These are phyloP conservation scores for Equus quagga DNA, from an alignment of 2,113 vertebrate genomes.

Conservation along the genomic window DNA sequence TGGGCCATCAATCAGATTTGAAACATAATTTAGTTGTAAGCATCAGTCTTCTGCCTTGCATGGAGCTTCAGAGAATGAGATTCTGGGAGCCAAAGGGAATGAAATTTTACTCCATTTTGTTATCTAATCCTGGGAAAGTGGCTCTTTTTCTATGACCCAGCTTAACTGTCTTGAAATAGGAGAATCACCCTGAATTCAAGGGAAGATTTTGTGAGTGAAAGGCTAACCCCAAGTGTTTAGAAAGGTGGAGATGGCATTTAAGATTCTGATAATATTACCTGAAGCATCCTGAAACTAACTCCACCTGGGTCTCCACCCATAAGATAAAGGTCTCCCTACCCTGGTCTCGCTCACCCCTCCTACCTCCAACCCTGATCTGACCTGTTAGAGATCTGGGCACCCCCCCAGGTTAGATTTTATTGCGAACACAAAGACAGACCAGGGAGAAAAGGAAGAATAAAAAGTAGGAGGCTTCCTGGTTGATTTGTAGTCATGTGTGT, in stretches of 20 bases:
- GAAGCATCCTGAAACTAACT: constrained; percentile 38
- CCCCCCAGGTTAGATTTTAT: constrained; percentile 42
- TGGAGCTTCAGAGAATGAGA: neutral
- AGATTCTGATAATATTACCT: constrained; percentile 52
- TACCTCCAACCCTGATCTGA: neutral
- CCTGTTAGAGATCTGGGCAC: neutral
- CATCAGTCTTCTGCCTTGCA: neutral
- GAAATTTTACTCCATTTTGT: constrained; percentile 47
- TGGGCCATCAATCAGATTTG: neutral
- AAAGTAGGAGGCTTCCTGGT: neutral
- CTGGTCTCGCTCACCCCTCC: neutral
- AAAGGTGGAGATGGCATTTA: constrained; percentile 27
- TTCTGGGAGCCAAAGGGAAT: neutral
- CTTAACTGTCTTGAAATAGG: constrained; percentile 43
- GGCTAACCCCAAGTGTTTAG: neutral
- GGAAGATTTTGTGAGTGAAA: constrained; percentile 33
- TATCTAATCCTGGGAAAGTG: constrained; percentile 15
- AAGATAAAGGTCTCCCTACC: constrained; percentile 39
- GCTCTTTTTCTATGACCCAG: constrained; percentile 16
- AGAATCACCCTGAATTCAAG: constrained; percentile 54
- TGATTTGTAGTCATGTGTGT: neutral
- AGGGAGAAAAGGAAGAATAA: constrained; percentile 60
- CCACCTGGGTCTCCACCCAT: neutral
- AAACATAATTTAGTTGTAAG: neutral
- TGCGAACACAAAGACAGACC: constrained; percentile 38